Evolutionary conservation across 1,140 invertebrate species (phyloP).

Genomic region (Luehdorfia chinensis): DNA sequence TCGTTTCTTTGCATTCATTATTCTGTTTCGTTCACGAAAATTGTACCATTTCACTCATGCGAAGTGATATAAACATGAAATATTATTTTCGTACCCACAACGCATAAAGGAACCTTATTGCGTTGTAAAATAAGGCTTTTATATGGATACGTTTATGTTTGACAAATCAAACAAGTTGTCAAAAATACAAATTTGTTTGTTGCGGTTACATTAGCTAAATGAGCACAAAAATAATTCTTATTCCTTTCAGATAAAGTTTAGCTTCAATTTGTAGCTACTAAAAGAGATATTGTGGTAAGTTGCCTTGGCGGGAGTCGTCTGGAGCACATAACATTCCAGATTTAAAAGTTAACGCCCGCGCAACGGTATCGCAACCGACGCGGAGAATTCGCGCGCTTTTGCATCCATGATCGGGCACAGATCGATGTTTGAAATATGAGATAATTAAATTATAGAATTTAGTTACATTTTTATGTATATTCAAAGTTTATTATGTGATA

Average conservation of each 20-base stretch:
- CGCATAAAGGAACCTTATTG: too few relatives aligned
- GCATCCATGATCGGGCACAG: too few relatives aligned
- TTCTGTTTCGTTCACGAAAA: slow-evolving; percentile 5
- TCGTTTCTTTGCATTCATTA: slow-evolving; percentile 1
- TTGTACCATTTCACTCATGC: slow-evolving; percentile 5
- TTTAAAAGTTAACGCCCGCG: slow-evolving; percentile 47
- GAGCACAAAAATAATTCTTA: slow-evolving; percentile 14
- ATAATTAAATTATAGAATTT: too few relatives aligned
- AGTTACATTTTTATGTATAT: too few relatives aligned
- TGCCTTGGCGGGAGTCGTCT: slow-evolving; percentile 29
- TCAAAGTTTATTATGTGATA: too few relatives aligned
- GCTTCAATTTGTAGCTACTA: slow-evolving; percentile 3
- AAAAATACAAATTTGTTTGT: slow-evolving; percentile 7
- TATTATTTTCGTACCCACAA: too few relatives aligned
- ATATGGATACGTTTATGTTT: slow-evolving; percentile 3
- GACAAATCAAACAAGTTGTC: slow-evolving; percentile 16
- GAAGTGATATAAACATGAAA: not conserved
- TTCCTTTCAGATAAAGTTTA: not conserved
- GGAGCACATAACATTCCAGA: slow-evolving; percentile 47
- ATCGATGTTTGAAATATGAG: too few relatives aligned
- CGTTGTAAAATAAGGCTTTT: not conserved
- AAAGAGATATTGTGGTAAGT: slow-evolving; percentile 7
- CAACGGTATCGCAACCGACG: slow-evolving; percentile 56
- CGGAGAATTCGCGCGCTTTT: slow-evolving; percentile 51
- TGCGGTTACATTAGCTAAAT: not conserved